Base-by-base conservation (phyloP, 2,797 vertebrate genomes). In the Astyanax mexicanus region DNA sequence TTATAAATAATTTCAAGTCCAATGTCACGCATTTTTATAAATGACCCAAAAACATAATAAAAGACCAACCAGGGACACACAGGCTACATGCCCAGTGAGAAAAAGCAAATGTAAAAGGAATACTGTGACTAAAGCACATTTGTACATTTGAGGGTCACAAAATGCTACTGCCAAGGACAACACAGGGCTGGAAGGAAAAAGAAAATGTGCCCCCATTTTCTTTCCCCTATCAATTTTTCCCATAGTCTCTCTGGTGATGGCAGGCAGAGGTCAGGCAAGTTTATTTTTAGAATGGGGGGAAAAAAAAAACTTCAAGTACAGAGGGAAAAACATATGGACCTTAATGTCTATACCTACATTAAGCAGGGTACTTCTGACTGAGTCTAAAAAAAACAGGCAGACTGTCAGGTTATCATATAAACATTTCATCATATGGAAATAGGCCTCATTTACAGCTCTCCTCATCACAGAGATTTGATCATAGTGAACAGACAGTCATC, bases 101-200 rank as follows among this genome's bases (percentile, higher is more conserved):
- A 21, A 42, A 15, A 49, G 58, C 21, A 55, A 66, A 42, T 17
- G 32, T 27, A 44, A 38, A 42, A 35, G 68, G 69, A 23, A 83
- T 70, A 79, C 66, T 37, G 73, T 49, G 35, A 72, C 51, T 17
- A 4, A 72, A 57, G 61, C 67, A 60, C 73, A 47, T 49, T 47
- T 65, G 74, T 58, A 72, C 40, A 66, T 80, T 74, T 77, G 19
- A 67, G 44, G 42, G 49, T 62, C n/a, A 35, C 44, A 62, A 57
- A 17, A 69, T 47, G 15, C 65, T 66, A 66, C 70, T 78, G 74
- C 81, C 77, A 85, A 81, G 65, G 80, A 81, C 81, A 85, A 78
- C 84, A 78, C 52, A 73, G 25, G 38, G 19, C 25, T 44, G 51
- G 35, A 61, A 38, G 35, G 47, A 66, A 71, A 40, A 67, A 67